A percentile compares a stretch with the other conserved stretches of the same genome.
These are phyloP conservation scores for Leptoteleia sp. DNA, from an alignment of 1,140 invertebrate species.

Conservation along the genomic window DNA sequence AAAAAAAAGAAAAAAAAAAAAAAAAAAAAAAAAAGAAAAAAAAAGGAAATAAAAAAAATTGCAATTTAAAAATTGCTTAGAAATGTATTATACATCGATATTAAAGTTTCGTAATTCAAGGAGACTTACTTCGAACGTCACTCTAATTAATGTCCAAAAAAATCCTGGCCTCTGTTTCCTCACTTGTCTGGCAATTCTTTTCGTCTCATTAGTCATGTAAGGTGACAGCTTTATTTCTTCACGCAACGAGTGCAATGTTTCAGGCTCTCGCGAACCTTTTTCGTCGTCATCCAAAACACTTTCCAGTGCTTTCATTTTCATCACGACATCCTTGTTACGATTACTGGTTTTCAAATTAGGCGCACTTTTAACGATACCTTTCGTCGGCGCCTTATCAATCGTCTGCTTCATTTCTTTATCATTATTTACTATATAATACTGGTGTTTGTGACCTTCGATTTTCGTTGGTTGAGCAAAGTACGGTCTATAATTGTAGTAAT, in stretches of 20 bases:
- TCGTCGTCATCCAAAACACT: conserved; percentile 63
- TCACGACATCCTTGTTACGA: conserved; percentile 42
- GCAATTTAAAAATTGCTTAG: too few species aligned
- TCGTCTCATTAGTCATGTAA: conserved; percentile 59
- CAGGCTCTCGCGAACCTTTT: conserved; percentile 39
- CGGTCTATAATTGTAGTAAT: conserved; percentile 19
- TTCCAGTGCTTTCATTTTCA: conserved; percentile 66
- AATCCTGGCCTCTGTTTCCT: conserved; percentile 78
- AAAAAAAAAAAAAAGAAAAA: too few species aligned
- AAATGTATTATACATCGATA: too few species aligned
- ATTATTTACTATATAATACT: conserved; percentile 42
- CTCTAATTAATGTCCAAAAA: conserved; percentile 79
- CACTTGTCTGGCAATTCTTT: conserved; percentile 71
- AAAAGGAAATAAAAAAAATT: too few species aligned
- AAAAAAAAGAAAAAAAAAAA: too few species aligned
- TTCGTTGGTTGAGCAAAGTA: conserved; percentile 5
- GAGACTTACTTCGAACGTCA: conserved; percentile 79
- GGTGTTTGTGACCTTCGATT: conserved; percentile 20
- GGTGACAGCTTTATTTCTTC: conserved; percentile 58
- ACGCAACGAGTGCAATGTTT: conserved; percentile 46
- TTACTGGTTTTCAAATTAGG: conserved; percentile 39
- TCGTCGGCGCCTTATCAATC: conserved; percentile 9
- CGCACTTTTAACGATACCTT: conserved; percentile 18
- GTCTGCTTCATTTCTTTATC: conserved; percentile 1
- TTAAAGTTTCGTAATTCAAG: too few species aligned